Evolutionary conservation across 2,113 vertebrate genomes (phyloP), one percentile per base, ranked within the genome.

Genomic region (Tachysurus fulvidraco): DNA sequence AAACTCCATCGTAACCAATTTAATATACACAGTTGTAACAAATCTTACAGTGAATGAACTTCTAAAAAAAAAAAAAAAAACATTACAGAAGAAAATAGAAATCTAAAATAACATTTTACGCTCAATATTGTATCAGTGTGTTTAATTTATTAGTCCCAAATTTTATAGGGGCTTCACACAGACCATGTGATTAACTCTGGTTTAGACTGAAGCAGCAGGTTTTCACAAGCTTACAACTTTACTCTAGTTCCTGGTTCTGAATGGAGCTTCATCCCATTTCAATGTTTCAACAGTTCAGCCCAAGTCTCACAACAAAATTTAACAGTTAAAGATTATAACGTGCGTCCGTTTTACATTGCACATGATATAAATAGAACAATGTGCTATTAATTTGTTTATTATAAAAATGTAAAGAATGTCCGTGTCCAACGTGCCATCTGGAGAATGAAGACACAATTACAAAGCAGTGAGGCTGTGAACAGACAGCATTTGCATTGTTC

Each of bases 181-280:
- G 62, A 10, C 25, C 62, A 25, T 13, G 28, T 28, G 12, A 30
- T 67, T 67, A 4, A 30, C 4, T 5, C 13, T 41, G 64, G 28
- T 30, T 30, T 67, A 13, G 13, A 30, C 16, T 5, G 28, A 67
- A 44, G 36, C 64, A n/a, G 30, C 13, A 36, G 13, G 30, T 76
- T 87, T 83, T 77, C 10, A 28, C 57, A 60, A 16, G 14, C 55
- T 36, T 23, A 28, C 41, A 19, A 1, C 23, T 41, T 7, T 74
- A 28, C 83, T 65, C 30, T 14, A 44, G 28, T 71, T 28, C 19
- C 73, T 74, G 21, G 21, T 76, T 73, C 81, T 84, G 77, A 65
- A 57, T 11, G 23, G 64, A 30, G 30, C 54, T 69, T 73, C 4
- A 73, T 11, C 3, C 0, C 19, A 1, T 12, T 50, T 71, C 17